Conservation (phyloP, 2,113 vertebrate species). For the Thermophis baileyi region DNA sequence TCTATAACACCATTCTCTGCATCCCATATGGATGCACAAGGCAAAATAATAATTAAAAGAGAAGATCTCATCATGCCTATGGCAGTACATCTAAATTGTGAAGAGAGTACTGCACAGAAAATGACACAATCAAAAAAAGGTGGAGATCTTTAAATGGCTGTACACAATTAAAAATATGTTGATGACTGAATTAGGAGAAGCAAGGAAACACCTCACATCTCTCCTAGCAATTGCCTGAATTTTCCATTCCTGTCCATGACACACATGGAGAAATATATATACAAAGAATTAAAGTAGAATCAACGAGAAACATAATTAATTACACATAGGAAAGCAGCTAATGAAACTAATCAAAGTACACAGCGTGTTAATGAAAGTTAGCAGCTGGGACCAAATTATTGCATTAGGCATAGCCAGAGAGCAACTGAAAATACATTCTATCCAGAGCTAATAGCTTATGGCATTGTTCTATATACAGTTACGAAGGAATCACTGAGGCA, state of each 20-base stretch:
- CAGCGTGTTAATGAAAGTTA: conserved; percentile 15
- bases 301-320: conserved; percentile 29
- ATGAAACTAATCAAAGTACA: conserved; percentile 18
- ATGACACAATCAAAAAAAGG: not conserved
- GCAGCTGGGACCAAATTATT: not conserved
- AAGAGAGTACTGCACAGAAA: not conserved
- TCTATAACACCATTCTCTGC: not conserved
- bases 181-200: not conserved
- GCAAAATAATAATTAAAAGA: not conserved
- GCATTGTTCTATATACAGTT: conserved; percentile 14
- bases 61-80: not conserved
- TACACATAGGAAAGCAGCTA: conserved; percentile 9
- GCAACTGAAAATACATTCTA: not conserved
- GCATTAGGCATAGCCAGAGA: not conserved
- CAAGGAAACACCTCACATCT: not conserved
- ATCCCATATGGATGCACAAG: not conserved
- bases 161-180: not conserved
- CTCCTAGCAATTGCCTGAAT: not conserved
- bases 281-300: conserved; percentile 28
- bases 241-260: not conserved
- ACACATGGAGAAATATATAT: conserved; percentile 2
- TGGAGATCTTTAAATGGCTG: not conserved
- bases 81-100: not conserved
- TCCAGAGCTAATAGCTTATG: conserved; percentile 7
- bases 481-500: not conserved